These are phyloP conservation scores for Nymphalis urticae DNA, from an alignment of 2,888 invertebrate species.

Conservation along the genomic window DNA sequence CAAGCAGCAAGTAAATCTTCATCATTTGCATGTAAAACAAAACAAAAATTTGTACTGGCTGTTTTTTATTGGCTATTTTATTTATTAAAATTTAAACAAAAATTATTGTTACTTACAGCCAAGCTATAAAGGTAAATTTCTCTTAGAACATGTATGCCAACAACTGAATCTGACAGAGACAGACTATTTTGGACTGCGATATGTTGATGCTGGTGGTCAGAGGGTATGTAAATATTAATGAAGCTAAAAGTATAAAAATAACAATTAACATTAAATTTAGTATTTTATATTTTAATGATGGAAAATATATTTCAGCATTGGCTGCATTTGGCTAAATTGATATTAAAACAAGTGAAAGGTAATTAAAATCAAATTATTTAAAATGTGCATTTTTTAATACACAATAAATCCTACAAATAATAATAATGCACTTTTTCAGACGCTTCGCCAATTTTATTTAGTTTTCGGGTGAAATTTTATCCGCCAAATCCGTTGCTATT, in stretches of 20 bases:
- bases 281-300: slow-evolving; percentile 25
- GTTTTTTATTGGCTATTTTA: neutral
- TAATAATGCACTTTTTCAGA: slow-evolving; percentile 81
- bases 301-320: slow-evolving; percentile 87
- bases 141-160: slow-evolving; percentile 94
- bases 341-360: slow-evolving; percentile 96
- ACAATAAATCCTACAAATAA: neutral
- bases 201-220: slow-evolving; percentile 93
- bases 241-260: neutral
- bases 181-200: slow-evolving; percentile 96
- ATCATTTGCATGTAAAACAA: too few relatives aligned
- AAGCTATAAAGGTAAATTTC: slow-evolving; percentile 93
- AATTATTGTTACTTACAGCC: slow-evolving; percentile 82
- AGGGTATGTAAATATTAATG: slow-evolving; percentile 83
- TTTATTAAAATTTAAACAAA: neutral
- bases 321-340: slow-evolving; percentile 94
- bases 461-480: slow-evolving; percentile 98
- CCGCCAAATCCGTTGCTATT: slow-evolving; percentile 96
- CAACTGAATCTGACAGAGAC: slow-evolving; percentile 95
- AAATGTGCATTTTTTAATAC: neutral
- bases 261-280: neutral
- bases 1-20: too few relatives aligned
- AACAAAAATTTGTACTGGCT: too few relatives aligned
- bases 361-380: slow-evolving; percentile 42
- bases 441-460: slow-evolving; percentile 94